phyloP scores from a whole-genome alignment of 2,888 invertebrate species.

The Limnephilus lunatus region DNA sequence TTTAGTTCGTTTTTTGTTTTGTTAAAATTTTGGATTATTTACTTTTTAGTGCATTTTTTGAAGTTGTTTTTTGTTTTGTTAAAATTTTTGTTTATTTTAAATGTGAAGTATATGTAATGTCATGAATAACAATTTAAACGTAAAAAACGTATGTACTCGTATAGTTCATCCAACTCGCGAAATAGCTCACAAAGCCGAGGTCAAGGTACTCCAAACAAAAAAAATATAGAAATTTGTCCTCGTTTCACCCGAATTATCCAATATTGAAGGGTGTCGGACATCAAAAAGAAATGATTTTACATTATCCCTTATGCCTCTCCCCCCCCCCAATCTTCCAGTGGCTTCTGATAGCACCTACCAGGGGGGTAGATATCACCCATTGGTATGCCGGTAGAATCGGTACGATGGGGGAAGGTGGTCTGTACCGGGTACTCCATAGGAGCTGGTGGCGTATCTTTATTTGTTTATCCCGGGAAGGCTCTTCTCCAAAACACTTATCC shows the following conservation, averaged over 20 bases:
- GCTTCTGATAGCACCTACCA: not conserved
- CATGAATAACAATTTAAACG: no score
- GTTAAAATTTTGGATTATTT: no score
- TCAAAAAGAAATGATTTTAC: conserved; percentile 24
- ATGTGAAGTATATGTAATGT: no score
- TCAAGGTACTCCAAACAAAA: not conserved
- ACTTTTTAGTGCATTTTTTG: no score
- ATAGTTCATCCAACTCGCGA: not conserved
- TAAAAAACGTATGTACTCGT: not conserved
- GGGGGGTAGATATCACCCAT: not conserved
- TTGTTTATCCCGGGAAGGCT: conserved; percentile 32
- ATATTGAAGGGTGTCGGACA: not conserved
- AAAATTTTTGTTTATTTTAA: no score
- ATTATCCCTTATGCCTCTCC: conserved; percentile 9
- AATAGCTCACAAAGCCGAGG: not conserved
- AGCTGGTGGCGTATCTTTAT: conserved; percentile 18
- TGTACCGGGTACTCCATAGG: not conserved
- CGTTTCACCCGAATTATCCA: conserved; percentile 5
- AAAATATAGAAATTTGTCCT: conserved; percentile 2
- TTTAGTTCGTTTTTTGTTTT: no score
- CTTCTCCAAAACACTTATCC: conserved; percentile 35
- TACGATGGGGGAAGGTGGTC: not conserved
- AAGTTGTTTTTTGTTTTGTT: no score
- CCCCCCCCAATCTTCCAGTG: not conserved
- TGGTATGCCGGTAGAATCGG: not conserved